Percentiles rank a stretch among this genome's conserved stretches.
Conservation (phyloP, 2,113 vertebrate species). For the Phaetusa simplex region DNA sequence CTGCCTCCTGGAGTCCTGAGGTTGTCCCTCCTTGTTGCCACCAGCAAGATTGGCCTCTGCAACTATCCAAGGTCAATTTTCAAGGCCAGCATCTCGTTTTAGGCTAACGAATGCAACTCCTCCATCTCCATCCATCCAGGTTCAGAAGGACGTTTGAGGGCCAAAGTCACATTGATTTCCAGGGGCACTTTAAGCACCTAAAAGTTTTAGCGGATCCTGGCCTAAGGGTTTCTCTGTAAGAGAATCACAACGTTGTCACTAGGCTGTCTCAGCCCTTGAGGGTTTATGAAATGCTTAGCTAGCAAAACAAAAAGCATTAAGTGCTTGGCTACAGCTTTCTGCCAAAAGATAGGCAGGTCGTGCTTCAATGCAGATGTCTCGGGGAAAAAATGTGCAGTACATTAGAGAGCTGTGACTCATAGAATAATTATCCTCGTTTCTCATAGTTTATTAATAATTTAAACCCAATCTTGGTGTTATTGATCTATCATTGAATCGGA, state of each 20-base stretch:
- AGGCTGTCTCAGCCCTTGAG: neutral
- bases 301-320: slow-evolving; percentile 42
- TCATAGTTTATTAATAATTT: slow-evolving; percentile 66
- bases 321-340: slow-evolving; percentile 35
- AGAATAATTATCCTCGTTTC: slow-evolving; percentile 37
- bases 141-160: neutral
- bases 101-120: neutral
- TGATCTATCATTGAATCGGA: slow-evolving; percentile 54
- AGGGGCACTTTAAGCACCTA: neutral
- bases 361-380: slow-evolving; percentile 52
- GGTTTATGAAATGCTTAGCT: slow-evolving; percentile 40
- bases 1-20: neutral
- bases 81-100: neutral
- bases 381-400: slow-evolving; percentile 41
- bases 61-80: neutral
- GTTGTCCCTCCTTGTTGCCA: neutral
- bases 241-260: neutral
- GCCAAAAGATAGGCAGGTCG: neutral
- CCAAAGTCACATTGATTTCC: neutral
- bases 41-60: neutral
- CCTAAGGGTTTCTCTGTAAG: neutral
- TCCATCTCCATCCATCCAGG: neutral
- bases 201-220: neutral
- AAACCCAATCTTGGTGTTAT: slow-evolving; percentile 59
- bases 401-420: slow-evolving; percentile 49